Conservation (phyloP, 2,797 vertebrate genomes). For the Girardinus metallicus region DNA sequence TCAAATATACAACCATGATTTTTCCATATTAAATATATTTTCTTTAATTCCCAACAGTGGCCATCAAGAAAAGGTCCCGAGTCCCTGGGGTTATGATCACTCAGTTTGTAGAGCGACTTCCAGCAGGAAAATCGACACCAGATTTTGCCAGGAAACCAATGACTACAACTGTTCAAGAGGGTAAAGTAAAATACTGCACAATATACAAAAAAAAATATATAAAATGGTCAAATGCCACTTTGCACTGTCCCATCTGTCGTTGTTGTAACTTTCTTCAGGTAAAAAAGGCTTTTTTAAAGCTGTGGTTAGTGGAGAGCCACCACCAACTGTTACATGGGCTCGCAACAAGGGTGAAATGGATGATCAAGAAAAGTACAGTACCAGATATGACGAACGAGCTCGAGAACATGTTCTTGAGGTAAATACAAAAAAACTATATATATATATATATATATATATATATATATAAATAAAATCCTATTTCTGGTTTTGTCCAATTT, state of each 20-base stretch:
- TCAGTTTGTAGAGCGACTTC: slow-evolving; percentile 84
- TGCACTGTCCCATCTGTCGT: not conserved
- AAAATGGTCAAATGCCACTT: not conserved
- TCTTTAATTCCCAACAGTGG: slow-evolving; percentile 64
- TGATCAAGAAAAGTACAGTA: slow-evolving; percentile 81
- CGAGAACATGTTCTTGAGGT: slow-evolving; percentile 88
- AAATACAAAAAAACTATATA: slow-evolving; percentile 30
- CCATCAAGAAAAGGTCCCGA: slow-evolving; percentile 81
- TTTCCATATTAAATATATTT: not conserved
- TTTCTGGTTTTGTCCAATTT: not conserved
- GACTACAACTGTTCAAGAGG: slow-evolving; percentile 82
- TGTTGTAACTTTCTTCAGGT: slow-evolving; percentile 72
- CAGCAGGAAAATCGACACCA: slow-evolving; percentile 82
- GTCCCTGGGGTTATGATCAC: slow-evolving; percentile 85
- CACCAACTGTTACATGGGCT: slow-evolving; percentile 84
- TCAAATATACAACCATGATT: not conserved
- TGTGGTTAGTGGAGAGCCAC: slow-evolving; percentile 84
- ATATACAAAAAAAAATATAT: not conserved
- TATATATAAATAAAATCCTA: not conserved
- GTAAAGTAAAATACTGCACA: slow-evolving; percentile 52
- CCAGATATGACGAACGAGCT: slow-evolving; percentile 67
- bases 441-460: slow-evolving; percentile 26
- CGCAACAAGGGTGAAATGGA: slow-evolving; percentile 73
- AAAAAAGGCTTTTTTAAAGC: slow-evolving; percentile 87
- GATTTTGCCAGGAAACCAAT: slow-evolving; percentile 88